Conservation (phyloP, 64 coral and sea anemone genomes). For the Pachyseris speciosa region DNA sequence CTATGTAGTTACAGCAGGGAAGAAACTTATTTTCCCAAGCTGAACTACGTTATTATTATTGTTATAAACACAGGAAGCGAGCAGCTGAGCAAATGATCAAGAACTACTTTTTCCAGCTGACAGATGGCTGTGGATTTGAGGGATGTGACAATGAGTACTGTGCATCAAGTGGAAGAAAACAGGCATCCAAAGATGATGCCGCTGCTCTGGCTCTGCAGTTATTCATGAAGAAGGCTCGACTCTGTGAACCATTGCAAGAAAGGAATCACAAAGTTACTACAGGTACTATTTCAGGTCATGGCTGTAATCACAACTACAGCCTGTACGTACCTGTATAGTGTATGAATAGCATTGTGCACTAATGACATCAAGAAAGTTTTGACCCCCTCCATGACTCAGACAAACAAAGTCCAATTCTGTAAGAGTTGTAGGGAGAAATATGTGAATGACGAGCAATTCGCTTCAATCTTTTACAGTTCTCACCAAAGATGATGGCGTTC, state of each 20-base stretch:
- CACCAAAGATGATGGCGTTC: too few relatives aligned
- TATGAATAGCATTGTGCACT: too few relatives aligned
- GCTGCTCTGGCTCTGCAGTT: conserved; percentile 55
- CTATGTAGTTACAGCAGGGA: too few relatives aligned
- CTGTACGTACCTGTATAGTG: too few relatives aligned
- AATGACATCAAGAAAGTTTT: too few relatives aligned
- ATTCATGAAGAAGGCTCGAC: conserved; percentile 45
- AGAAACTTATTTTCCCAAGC: background rate
- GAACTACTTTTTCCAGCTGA: conserved; percentile 74
- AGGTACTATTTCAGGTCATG: too few relatives aligned
- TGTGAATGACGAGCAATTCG: too few relatives aligned
- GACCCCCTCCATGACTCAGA: too few relatives aligned
- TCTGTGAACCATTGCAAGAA: conserved; percentile 41
- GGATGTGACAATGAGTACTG: conserved; percentile 63
- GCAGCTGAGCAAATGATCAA: conserved; percentile 57
- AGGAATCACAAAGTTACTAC: conserved; percentile 40
- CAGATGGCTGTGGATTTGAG: conserved; percentile 56
- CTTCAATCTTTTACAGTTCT: too few relatives aligned
- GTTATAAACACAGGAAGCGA: conserved; percentile 9
- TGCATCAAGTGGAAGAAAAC: conserved; percentile 63
- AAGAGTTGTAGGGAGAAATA: too few relatives aligned
- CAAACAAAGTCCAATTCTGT: too few relatives aligned
- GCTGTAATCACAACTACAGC: too few relatives aligned
- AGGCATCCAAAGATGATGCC: conserved; percentile 52
- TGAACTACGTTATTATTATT: background rate